phyloP scores from a whole-genome alignment of 2,113 vertebrate species.

The Macquaria australasica region DNA sequence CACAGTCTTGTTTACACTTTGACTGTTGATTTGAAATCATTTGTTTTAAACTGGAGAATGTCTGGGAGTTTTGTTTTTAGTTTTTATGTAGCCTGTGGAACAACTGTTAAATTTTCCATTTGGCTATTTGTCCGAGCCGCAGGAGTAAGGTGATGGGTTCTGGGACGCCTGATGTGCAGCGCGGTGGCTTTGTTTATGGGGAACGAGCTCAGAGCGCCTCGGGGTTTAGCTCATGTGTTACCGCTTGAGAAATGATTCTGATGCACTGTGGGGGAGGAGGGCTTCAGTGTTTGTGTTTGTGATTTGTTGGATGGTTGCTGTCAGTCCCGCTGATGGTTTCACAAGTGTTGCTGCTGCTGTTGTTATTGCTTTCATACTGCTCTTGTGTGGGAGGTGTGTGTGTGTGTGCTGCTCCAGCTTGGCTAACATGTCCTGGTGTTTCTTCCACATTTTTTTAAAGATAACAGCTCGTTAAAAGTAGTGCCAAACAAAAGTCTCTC shows the following conservation, averaged over 20 bases:
- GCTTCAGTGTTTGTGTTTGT: conserved; percentile 45
- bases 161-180: conserved; percentile 23
- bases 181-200: conserved; percentile 46
- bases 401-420: conserved; percentile 11
- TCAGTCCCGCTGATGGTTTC: conserved; percentile 52
- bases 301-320: conserved; percentile 47
- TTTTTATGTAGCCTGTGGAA: not conserved
- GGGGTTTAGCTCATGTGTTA: conserved; percentile 12
- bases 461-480: conserved; percentile 34
- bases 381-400: conserved; percentile 47
- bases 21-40: conserved; percentile 1
- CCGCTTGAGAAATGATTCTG: conserved; percentile 22
- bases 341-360: conserved; percentile 12
- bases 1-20: conserved; percentile 5
- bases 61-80: not conserved
- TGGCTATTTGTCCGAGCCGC: not conserved
- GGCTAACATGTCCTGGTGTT: conserved; percentile 40
- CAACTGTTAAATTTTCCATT: conserved; percentile 21
- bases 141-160: conserved; percentile 3
- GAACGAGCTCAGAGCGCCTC: conserved; percentile 19
- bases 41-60: conserved; percentile 9
- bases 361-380: conserved; percentile 46
- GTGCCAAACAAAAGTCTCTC: conserved; percentile 53
- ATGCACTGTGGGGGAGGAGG: conserved; percentile 43
- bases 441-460: conserved; percentile 27